phyloP scores from a whole-genome alignment of 2,888 invertebrate species.

The Drosophila birchii region DNA sequence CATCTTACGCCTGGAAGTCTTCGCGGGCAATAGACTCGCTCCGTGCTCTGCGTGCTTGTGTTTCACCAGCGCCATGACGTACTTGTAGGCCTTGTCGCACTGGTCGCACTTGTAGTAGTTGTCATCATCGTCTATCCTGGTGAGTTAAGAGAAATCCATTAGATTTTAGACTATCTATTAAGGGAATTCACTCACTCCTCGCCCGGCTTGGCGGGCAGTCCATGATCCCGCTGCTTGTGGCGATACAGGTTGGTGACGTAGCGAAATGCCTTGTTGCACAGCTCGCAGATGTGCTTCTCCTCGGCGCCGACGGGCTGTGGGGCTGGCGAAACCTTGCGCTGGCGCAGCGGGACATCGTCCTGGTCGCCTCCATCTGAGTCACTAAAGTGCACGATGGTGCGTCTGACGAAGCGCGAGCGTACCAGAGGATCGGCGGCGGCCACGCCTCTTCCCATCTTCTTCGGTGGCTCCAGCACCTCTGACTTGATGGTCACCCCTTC shows the following conservation, averaged over 20 bases:
- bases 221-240: conserved; percentile 57
- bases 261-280: conserved; percentile 54
- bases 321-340: conserved; percentile 35
- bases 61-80: conserved; percentile 59
- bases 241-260: conserved; percentile 64
- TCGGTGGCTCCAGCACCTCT: conserved; percentile 40
- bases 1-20: conserved; percentile 4
- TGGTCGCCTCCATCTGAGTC: conserved; percentile 55
- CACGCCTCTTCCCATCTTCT: not conserved
- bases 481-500: conserved; percentile 63
- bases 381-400: conserved; percentile 24
- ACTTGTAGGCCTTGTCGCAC: conserved; percentile 65
- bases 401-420: conserved; percentile 39
- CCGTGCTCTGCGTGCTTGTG: conserved; percentile 58
- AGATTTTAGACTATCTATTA: too few species aligned
- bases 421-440: conserved; percentile 47
- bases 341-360: conserved; percentile 61
- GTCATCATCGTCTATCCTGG: conserved; percentile 31
- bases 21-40: conserved; percentile 42
- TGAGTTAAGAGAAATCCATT: not conserved
- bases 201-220: not conserved
- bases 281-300: conserved; percentile 47
- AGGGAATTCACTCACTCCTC: not conserved
- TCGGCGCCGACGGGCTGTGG: not conserved
- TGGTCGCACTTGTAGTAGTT: conserved; percentile 65